Conservation (phyloP, 2,113 vertebrate species). For the Chroicocephalus ridibundus region DNA sequence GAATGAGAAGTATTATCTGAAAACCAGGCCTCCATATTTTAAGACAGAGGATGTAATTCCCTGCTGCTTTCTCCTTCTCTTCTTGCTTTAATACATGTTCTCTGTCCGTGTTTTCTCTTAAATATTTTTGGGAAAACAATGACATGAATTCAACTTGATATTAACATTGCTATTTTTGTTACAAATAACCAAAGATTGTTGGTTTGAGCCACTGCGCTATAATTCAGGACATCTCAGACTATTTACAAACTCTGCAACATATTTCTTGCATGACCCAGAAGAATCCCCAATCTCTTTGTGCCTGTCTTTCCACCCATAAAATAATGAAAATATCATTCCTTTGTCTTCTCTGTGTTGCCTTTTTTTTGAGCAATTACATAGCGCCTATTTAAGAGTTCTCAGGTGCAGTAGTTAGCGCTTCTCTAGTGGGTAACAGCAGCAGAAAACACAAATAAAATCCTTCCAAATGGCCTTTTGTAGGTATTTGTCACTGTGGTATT, state of each 20-base stretch:
- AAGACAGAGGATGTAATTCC: not conserved
- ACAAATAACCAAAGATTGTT: not conserved
- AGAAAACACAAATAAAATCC: not conserved
- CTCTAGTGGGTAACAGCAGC: not conserved
- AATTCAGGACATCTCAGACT: not conserved
- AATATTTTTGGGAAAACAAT: not conserved
- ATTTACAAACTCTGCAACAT: not conserved
- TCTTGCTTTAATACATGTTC: not conserved
- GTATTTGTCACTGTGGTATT: not conserved
- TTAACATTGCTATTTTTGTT: not conserved
- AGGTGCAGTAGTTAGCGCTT: not conserved
- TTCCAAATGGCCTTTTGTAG: not conserved
- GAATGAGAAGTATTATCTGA: not conserved
- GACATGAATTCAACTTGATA: not conserved
- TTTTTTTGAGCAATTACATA: not conserved
- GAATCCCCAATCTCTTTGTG: not conserved
- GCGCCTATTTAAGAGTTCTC: not conserved
- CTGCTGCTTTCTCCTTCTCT: not conserved
- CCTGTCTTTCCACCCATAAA: not conserved
- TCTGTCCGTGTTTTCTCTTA: not conserved
- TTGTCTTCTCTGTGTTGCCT: not conserved
- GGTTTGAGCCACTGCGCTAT: not conserved
- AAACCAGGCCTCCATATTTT: not conserved
- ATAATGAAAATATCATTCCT: not conserved
- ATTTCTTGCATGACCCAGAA: not conserved